Base-by-base conservation (phyloP, 2,888 invertebrate genomes). In the Tridacna gigas region DNA sequence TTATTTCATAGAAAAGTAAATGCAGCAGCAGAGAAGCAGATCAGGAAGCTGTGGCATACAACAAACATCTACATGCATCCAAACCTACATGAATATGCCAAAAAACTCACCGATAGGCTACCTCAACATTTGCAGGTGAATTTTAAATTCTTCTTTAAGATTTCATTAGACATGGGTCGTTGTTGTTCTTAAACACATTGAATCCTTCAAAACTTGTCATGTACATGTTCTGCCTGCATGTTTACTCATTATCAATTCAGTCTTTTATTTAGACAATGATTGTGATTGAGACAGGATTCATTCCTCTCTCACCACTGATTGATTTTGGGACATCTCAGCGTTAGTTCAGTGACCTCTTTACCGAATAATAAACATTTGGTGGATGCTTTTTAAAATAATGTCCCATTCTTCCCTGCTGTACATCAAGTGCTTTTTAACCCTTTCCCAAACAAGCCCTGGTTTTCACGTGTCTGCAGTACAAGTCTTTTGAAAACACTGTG, bases 51-150 rank as follows among this genome's bases (percentile, higher is more conserved):
- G 28, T 98, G 98, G 96, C 99, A 99, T 94, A 97, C 98, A 0
- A 98, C 99, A 0, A 97, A 97, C 91, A 97, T 99, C 88, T 99
- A 99, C 94, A 96, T 97, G 93, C 97, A 99, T 94, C 97, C 97
- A 9, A 97, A 97, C 94, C 96, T 99, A 82, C 97, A 98, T 90
- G 98, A 99, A 94, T 99, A 99, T 94, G 97, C 98, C 0, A 96
- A 97, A 92, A 97, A 97, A 92, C 95, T 99, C 79, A 96, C 96
- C 0, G 95, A 96, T 0, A 98, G 97, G 93, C 95, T 99, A 86
- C 98, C 99, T 0, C 97, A 96, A 13, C 96, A 98, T 90, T 96
- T 99, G 56, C 98, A 98, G 95, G 97, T 97, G 93, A 83, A 56
- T 20, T 56, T 2, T 56, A 1, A 56, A 56, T 9, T n/a, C 2